phyloP scores from a whole-genome alignment of 2,113 vertebrate species.

The Noctilio leporinus region DNA sequence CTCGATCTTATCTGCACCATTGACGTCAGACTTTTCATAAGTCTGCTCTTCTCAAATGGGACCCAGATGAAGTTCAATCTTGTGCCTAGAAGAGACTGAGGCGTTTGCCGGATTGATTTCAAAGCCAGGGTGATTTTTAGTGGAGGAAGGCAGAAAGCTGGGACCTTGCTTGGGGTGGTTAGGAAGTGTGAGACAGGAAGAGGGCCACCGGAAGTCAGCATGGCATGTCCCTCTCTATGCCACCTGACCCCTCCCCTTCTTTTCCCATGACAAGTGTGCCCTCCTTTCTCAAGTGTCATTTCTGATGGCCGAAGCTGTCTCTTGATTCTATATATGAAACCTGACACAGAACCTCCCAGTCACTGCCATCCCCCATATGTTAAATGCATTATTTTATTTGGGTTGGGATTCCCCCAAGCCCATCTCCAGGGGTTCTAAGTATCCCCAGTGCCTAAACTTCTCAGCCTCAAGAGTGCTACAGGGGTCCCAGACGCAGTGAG shows the following conservation, averaged over 20 bases:
- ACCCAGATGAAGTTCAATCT: constrained; percentile 57
- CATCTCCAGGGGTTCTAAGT: not conserved
- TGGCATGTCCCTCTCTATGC: fast-evolving
- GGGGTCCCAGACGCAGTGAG: not conserved
- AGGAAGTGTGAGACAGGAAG: not conserved
- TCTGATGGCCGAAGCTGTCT: not conserved
- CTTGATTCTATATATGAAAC: not conserved
- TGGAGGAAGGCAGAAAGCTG: not conserved
- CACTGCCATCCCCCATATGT: not conserved
- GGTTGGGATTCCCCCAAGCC: not conserved
- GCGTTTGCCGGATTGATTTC: not conserved
- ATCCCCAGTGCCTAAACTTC: not conserved
- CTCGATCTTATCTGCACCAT: constrained; percentile 70
- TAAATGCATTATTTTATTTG: not conserved
- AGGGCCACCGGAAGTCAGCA: not conserved
- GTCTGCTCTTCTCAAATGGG: constrained; percentile 59
- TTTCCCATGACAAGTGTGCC: not conserved
- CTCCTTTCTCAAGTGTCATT: not conserved
- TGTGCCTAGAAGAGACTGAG: constrained; percentile 48
- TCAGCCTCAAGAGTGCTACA: not conserved
- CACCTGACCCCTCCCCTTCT: too few relatives aligned
- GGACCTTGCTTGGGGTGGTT: not conserved
- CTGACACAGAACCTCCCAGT: not conserved
- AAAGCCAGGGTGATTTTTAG: constrained; percentile 15
- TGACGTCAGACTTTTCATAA: constrained; percentile 55